Conservation (phyloP, 2,113 vertebrate genomes). For the Pao palembangensis region DNA sequence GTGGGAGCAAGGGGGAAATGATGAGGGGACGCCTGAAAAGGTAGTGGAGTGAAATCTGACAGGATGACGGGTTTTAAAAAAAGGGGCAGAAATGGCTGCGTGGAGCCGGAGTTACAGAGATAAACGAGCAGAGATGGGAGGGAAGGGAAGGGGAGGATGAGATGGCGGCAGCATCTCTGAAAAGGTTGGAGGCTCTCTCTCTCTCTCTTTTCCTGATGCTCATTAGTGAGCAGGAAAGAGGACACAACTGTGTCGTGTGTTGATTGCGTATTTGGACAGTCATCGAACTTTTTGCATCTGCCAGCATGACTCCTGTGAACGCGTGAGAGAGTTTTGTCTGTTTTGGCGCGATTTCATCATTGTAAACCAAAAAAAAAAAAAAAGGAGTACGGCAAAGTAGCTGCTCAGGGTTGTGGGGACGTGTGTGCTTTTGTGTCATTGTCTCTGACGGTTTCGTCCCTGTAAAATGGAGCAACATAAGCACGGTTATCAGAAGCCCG, state of each 20-base stretch:
- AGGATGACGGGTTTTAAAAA: slow-evolving; percentile 35
- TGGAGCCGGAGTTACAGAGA: slow-evolving; percentile 40
- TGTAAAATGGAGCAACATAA: slow-evolving; percentile 36
- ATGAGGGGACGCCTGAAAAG: slow-evolving; percentile 28
- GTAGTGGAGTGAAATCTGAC: background rate
- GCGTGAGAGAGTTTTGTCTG: too few species aligned
- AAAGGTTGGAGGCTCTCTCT: slow-evolving; percentile 25
- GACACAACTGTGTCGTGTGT: slow-evolving; percentile 3
- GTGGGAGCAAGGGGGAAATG: slow-evolving; percentile 15
- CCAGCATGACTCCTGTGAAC: too few species aligned
- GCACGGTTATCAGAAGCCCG: slow-evolving; percentile 49
- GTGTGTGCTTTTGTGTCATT: too few species aligned
- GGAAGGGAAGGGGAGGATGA: slow-evolving; percentile 18
- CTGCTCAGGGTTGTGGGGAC: slow-evolving; percentile 4
- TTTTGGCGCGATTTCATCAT: too few species aligned
- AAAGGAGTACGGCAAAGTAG: too few species aligned
- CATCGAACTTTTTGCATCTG: too few species aligned
- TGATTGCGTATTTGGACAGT: too few species aligned
- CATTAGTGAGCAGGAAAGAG: slow-evolving; percentile 12
- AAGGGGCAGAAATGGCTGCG: slow-evolving; percentile 47
- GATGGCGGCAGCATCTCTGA: slow-evolving; percentile 26
- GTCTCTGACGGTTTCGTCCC: slow-evolving; percentile 20
- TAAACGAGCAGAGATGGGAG: slow-evolving; percentile 37
- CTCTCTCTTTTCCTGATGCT: slow-evolving; percentile 19
- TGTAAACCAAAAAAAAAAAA: too few species aligned